Conservation (phyloP, 2,888 invertebrate species). For the Orthonevra nobilis region DNA sequence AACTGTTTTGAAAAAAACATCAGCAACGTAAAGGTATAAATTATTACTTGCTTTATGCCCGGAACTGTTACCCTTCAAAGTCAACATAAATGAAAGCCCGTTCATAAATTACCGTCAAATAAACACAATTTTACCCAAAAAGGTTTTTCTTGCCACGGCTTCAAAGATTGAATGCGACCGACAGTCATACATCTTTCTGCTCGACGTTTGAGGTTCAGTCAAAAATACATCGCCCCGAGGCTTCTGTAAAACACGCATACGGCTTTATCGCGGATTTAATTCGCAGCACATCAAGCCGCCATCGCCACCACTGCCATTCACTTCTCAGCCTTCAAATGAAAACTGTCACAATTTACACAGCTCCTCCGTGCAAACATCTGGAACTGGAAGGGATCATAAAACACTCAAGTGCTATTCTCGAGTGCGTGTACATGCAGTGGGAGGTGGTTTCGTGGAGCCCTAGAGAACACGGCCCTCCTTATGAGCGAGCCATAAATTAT, state of each 20-base stretch:
- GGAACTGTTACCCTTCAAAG: neutral
- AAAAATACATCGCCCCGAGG: constrained; percentile 1
- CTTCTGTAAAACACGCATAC: constrained; percentile 14
- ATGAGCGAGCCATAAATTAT: constrained; percentile 60
- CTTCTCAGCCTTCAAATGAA: constrained; percentile 48
- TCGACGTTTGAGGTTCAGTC: neutral
- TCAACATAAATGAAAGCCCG: constrained; percentile 56
- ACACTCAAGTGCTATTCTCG: constrained; percentile 35
- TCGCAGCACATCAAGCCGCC: constrained; percentile 18
- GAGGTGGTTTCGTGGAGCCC: constrained; percentile 22
- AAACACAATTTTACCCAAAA: constrained; percentile 41
- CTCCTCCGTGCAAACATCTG: constrained; percentile 53
- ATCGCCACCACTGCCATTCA: constrained; percentile 5
- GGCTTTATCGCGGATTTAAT: constrained; percentile 56
- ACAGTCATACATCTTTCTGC: constrained; percentile 11
- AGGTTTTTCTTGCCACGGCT: constrained; percentile 14
- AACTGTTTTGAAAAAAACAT: too few species aligned
- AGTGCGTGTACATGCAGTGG: constrained; percentile 35
- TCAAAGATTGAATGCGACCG: constrained; percentile 47
- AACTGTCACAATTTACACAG: constrained; percentile 62
- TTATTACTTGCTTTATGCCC: too few species aligned
- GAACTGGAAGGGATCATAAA: constrained; percentile 63
- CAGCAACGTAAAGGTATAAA: too few species aligned
- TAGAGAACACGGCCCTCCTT: constrained; percentile 27
- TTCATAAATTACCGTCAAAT: constrained; percentile 59